Conservation (phyloP, 2,113 vertebrate genomes). For the Parus major region DNA sequence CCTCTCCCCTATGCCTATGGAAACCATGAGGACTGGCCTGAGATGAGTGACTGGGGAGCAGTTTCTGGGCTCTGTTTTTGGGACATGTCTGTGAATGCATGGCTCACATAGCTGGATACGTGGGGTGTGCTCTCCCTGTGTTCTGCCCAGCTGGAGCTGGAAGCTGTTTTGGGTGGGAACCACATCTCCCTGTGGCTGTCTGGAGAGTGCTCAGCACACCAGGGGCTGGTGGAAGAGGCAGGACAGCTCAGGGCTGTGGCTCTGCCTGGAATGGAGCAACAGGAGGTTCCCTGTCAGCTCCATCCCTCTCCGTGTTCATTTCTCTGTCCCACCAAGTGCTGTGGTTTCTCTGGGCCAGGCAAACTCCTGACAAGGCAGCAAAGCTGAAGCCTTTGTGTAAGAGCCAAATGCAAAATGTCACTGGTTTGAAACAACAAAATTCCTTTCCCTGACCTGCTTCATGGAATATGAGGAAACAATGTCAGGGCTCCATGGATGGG, state of each 20-base stretch:
- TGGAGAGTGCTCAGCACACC: background rate
- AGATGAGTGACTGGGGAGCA: conserved; percentile 47
- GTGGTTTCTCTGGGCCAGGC: background rate
- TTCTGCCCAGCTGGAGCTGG: conserved; percentile 28
- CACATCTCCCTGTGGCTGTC: background rate
- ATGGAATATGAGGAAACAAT: background rate
- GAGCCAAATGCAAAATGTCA: background rate
- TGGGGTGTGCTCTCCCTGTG: background rate
- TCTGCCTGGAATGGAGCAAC: background rate
- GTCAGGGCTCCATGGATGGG: background rate
- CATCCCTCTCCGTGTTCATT: rapidly evolving
- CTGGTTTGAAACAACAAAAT: background rate
- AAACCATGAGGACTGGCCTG: conserved; percentile 22
- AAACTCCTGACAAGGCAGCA: background rate
- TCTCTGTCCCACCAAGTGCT: background rate
- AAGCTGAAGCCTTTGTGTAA: background rate
- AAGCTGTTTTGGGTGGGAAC: conserved; percentile 34
- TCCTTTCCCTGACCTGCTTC: background rate
- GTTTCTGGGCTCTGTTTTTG: conserved; percentile 5
- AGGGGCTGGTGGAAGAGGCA: background rate
- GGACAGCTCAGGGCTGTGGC: background rate
- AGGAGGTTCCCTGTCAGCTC: background rate
- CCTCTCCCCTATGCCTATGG: conserved; percentile 21
- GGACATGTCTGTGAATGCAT: background rate
- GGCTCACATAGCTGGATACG: background rate